Base-by-base conservation (phyloP, 2,888 invertebrate species). In the Hartigia nigra region DNA sequence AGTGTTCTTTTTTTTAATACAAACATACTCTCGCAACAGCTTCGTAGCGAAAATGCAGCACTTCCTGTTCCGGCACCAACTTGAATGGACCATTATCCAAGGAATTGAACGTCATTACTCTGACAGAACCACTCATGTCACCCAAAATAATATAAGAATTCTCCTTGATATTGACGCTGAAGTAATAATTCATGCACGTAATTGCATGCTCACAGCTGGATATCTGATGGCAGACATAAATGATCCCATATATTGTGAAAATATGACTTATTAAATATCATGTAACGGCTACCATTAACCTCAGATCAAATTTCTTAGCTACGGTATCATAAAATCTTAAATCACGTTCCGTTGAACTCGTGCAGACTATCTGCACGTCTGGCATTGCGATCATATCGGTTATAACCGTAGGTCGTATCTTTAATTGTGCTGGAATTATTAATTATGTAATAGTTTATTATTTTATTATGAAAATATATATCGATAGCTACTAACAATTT, bases 261-360 rank as follows among this genome's bases (percentile, higher is more conserved):
- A 36, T 70, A 78, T 37, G 14, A 35, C 23, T 76, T 32, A n/a
- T 31, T n/a, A 31, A 77, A 69, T 69, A 75, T 75, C 23, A n/a
- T 35, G n/a, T 34, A 34, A 34, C 11, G 74, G 82, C 76, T 79
- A 91, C 94, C 83, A 95, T 93, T 78, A 96, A 93, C 85, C 96
- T 93, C 74, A 96, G 92, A 70, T 95, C 94, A 90, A 96, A 96
- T 78, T 95, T 95, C 79, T 94, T 94, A 11, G 95, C 96, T 32
- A 95, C 94, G 74, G 95, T 95, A 89, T 97, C 97, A 88, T 97
- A 97, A 91, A 97, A 96, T 83, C 95, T 94, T 74, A 97, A 91
- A 88, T 96, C 96, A 31, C 96, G 92, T 91, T 96, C 96, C 0
- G 96, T 95, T 31, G 97, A 96, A 79, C 96, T 94, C 14, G 96